Conservation (phyloP, 92 coral and sea anemone species). For the Palythoa grandis region DNA sequence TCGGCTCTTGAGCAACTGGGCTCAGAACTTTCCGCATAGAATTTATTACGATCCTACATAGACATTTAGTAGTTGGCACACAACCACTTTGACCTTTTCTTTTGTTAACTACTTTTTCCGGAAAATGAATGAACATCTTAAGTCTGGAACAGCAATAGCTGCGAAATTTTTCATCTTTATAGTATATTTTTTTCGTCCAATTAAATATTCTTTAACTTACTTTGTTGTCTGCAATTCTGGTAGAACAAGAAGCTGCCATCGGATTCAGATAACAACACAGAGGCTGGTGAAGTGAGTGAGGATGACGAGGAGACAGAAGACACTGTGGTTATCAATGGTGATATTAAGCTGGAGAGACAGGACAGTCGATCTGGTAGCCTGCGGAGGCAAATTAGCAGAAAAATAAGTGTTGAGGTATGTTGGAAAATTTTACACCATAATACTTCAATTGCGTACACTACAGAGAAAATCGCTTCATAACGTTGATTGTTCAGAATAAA, state of each 20-base stretch:
- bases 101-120: not conserved
- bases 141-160: no score
- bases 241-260: conserved; percentile 91
- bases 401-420: conserved; percentile 26
- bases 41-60: no score
- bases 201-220: not conserved
- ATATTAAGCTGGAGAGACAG: conserved; percentile 71
- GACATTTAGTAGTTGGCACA: no score
- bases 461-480: no score
- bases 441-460: not conserved
- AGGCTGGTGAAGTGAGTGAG: conserved; percentile 90
- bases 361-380: conserved; percentile 76
- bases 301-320: conserved; percentile 94
- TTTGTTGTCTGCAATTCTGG: not conserved
- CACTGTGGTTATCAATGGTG: conserved; percentile 63
- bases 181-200: not conserved
- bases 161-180: not conserved
- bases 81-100: not conserved
- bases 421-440: not conserved
- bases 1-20: no score
- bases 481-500: no score
- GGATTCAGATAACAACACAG: conserved; percentile 69
- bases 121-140: no score
- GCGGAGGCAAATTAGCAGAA: conserved; percentile 65
- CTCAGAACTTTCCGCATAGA: no score